phyloP scores from a whole-genome alignment of 2,888 invertebrate genomes.

The Polydrusus tereticollis region DNA sequence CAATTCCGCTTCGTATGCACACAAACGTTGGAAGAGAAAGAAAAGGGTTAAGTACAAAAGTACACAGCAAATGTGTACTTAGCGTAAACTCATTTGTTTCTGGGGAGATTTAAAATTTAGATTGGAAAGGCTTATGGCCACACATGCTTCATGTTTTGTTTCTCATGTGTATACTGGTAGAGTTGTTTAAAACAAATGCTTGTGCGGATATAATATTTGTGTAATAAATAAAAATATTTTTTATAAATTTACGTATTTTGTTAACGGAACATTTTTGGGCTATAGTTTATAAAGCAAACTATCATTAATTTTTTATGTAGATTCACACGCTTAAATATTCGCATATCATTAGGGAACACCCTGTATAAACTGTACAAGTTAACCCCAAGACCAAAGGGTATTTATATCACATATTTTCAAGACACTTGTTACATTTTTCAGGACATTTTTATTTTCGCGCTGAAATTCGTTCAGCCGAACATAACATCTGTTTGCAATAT shows the following conservation, averaged over 20 bases:
- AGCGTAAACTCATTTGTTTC: slow-evolving; percentile 19
- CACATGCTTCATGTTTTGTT: background rate
- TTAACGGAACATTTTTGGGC: too few relatives aligned
- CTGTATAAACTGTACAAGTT: too few relatives aligned
- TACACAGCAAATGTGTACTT: slow-evolving; percentile 17
- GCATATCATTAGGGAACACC: too few relatives aligned
- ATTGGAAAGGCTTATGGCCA: background rate
- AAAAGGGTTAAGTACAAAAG: slow-evolving; percentile 23
- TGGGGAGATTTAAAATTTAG: slow-evolving; percentile 14
- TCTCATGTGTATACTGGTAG: background rate
- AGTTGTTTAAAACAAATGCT: background rate
- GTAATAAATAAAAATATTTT: too few relatives aligned
- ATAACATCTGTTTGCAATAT: background rate
- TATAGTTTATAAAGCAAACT: too few relatives aligned
- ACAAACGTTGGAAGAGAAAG: slow-evolving; percentile 9
- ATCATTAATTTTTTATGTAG: too few relatives aligned
- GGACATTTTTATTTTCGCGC: background rate
- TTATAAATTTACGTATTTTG: too few relatives aligned
- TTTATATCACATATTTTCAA: background rate
- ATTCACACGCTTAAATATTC: too few relatives aligned
- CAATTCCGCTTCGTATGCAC: slow-evolving; percentile 7
- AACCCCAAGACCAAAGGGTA: too few relatives aligned
- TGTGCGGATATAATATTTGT: background rate
- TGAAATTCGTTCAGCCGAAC: background rate
- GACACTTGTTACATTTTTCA: background rate